Base-by-base conservation (phyloP, 2,797 vertebrate genomes). In the Megalops cyprinoides region DNA sequence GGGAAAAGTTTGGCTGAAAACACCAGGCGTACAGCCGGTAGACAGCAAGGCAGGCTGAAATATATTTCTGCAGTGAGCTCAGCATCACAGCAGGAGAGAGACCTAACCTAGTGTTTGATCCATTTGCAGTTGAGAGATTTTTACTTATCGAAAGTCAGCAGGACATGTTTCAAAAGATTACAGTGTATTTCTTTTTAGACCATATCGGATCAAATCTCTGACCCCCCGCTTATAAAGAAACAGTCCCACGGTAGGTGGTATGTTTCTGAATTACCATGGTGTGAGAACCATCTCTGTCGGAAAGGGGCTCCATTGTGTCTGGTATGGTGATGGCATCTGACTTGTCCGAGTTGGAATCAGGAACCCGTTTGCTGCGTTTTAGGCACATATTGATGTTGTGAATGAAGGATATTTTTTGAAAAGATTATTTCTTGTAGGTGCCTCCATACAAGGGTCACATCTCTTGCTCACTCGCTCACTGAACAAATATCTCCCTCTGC, bases 161-260 rank as follows among this genome's bases (percentile, higher is more conserved):
- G 71, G 73, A 10, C 37, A 18, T 5, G 10, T 44, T 73, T 51
- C 78, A 60, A 25, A 51, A 10, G 7, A 53, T 51, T 48, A 9
- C 49, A 20, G 65, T 58, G 77, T 44, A 58, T 55, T 77, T 75
- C 42, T 74, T 53, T 73, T 77, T 56, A 51, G 73, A 77, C 77
- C 75, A 73, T 51, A 71, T 73, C 76, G 76, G 76, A 85, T 85
- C 69, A 78, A 44, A 78, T 78, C 69, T 84, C 23, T 76, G 76
- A 81, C 79, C 77, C 56, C 51, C 3, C 14, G 39, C 46, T 7
- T 3, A 71, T 44, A 1, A 71, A 71, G 44, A 15, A 42, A 23
- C 37, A 71, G n/a, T 42, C 39, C 15, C 23, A 18, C n/a, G 67
- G 20, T 2, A 9, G 18, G 10, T 18, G 20, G 18, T 42, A 18